phyloP scores from a whole-genome alignment of 2,113 vertebrate genomes.

The Hemiprocne comata region DNA sequence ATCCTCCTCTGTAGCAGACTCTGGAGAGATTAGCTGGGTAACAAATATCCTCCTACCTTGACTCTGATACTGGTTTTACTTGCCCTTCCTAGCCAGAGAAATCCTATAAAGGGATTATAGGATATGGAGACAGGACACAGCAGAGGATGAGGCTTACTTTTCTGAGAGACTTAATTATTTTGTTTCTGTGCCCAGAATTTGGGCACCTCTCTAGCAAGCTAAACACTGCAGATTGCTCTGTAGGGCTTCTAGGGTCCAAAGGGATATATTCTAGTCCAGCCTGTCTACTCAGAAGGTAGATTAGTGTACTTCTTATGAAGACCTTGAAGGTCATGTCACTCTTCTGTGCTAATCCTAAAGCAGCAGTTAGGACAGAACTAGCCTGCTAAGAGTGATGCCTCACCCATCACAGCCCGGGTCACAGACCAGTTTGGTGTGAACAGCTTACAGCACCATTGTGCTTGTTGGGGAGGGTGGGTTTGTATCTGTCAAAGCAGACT shows the following conservation, averaged over 20 bases:
- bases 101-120: conserved; percentile 44
- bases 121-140: not conserved
- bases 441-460: not conserved
- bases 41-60: not conserved
- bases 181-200: not conserved
- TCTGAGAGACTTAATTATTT: not conserved
- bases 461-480: not conserved
- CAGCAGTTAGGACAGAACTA: not conserved
- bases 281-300: fast-evolving
- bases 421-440: not conserved
- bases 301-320: fast-evolving
- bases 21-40: not conserved
- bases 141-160: not conserved
- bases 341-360: not conserved
- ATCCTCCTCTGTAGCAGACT: not conserved
- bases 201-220: not conserved
- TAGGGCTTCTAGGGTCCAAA: not conserved
- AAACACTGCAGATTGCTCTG: not conserved
- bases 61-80: not conserved
- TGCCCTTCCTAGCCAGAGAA: not conserved
- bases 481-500: not conserved
- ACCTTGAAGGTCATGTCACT: not conserved
- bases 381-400: not conserved
- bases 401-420: not conserved
- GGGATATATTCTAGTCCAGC: not conserved